These are phyloP conservation scores for Neodontobutis hainanensis DNA, from an alignment of 2,113 vertebrate species.

Conservation along the genomic window DNA sequence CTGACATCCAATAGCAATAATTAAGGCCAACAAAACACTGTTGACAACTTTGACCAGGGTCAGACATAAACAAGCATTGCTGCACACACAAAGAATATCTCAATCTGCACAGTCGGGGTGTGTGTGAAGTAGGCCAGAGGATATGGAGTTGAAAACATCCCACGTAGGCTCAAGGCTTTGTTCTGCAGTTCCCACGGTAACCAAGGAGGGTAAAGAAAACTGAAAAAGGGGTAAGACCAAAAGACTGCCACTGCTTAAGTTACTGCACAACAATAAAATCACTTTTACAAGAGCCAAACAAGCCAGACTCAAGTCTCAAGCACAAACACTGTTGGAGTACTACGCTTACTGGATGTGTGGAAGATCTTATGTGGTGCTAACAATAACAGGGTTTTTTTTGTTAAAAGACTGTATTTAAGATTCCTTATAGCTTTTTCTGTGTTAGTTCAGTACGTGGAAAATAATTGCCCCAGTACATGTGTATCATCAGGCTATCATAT, in stretches of 20 bases:
- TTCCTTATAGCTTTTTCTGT: background rate
- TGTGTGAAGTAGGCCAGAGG: conserved; percentile 46
- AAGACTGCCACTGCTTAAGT: conserved; percentile 22
- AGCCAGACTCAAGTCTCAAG: background rate
- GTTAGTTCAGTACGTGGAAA: background rate
- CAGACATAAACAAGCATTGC: background rate
- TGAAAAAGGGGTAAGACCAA: background rate
- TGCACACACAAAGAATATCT: conserved; percentile 1
- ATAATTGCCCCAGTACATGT: background rate
- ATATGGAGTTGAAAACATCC: conserved; percentile 62
- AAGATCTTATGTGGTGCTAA: background rate
- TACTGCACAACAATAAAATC: conserved; percentile 31
- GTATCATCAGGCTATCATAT: background rate
- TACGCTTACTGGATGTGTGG: background rate
- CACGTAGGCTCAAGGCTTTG: conserved; percentile 51
- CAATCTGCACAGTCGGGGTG: background rate
- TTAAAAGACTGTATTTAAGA: background rate
- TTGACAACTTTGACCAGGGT: background rate
- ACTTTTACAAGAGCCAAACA: background rate
- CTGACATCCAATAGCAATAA: background rate
- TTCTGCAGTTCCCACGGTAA: conserved; percentile 62
- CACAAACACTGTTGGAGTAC: background rate
- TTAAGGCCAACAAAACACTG: conserved; percentile 13
- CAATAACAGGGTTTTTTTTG: no score
- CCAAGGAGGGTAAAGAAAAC: conserved; percentile 46